Conservation (phyloP, 2,797 vertebrate species). For the Neomorphus geoffroyi region DNA sequence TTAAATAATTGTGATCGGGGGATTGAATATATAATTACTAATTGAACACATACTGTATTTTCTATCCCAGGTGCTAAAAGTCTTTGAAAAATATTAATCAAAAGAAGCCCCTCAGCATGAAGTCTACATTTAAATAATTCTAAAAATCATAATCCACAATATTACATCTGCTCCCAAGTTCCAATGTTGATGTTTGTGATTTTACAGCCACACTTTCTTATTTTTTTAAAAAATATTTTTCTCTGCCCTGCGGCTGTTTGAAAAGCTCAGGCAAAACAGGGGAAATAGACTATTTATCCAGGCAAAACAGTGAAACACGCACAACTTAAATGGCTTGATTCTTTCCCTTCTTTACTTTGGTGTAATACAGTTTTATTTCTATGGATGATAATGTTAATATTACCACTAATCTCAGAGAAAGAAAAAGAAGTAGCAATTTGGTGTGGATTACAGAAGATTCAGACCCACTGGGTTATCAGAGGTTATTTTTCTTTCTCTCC, state of each 20-base stretch:
- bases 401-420: neutral
- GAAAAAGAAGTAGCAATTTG: neutral
- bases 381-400: neutral
- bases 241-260: neutral
- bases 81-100: neutral
- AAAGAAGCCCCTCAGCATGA: neutral
- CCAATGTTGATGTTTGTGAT: conserved; percentile 22
- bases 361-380: neutral
- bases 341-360: neutral
- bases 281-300: conserved; percentile 1
- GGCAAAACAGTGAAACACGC: conserved; percentile 15
- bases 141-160: neutral
- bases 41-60: neutral
- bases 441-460: neutral
- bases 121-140: neutral
- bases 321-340: neutral
- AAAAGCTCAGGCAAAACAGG: conserved; percentile 6
- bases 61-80: neutral
- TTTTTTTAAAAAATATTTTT: conserved; percentile 43
- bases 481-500: neutral
- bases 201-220: conserved; percentile 26
- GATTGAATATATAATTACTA: neutral
- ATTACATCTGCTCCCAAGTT: conserved; percentile 3
- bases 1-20: neutral
- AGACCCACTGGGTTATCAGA: neutral